These are phyloP conservation scores for Meloe dianella DNA, from an alignment of 2,888 invertebrate genomes.

Conservation along the genomic window DNA sequence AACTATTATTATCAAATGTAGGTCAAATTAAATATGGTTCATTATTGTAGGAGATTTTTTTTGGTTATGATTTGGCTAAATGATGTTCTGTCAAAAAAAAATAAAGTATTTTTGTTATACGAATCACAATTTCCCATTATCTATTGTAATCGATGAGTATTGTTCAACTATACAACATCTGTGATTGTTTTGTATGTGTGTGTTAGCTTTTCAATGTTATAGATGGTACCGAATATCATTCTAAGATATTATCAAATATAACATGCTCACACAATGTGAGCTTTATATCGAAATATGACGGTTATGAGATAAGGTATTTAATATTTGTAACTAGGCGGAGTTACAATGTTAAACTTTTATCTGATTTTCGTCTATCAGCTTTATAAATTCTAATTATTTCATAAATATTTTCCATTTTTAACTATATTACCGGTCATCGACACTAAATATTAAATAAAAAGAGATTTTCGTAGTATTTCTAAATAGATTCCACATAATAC, in stretches of 20 bases:
- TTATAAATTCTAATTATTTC: conserved; percentile 22
- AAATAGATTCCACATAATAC: neutral
- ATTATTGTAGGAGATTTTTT: no score
- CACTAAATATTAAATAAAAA: neutral
- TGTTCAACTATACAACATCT: conserved; percentile 36
- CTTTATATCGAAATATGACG: conserved; percentile 1
- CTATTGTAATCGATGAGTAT: conserved; percentile 32
- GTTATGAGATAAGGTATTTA: neutral
- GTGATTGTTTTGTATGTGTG: conserved; percentile 36
- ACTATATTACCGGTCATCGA: neutral
- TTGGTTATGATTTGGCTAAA: no score
- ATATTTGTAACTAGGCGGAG: conserved; percentile 1
- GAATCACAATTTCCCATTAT: conserved; percentile 17
- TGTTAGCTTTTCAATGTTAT: conserved; percentile 26
- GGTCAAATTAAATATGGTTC: no score
- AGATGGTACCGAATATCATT: conserved; percentile 39
- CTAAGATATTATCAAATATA: conserved; percentile 39
- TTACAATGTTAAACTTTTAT: conserved; percentile 13
- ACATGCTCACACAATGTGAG: conserved; percentile 25
- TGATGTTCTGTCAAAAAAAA: no score
- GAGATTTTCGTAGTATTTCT: neutral
- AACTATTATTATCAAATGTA: no score
- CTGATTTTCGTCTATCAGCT: conserved; percentile 30
- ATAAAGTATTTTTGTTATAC: neutral
- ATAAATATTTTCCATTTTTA: neutral